phyloP scores from a whole-genome alignment of 2,888 invertebrate genomes.

The Cephalotes varians region DNA sequence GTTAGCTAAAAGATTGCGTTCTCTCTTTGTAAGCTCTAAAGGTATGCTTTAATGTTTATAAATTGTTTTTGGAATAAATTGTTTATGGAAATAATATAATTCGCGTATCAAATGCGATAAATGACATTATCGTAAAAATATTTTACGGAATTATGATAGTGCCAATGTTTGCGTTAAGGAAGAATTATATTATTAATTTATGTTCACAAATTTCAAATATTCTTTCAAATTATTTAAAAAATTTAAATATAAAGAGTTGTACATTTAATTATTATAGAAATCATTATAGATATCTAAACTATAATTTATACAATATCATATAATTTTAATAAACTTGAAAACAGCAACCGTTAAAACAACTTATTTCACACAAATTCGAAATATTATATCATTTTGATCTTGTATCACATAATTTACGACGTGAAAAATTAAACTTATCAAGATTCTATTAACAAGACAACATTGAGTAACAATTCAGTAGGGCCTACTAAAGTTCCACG shows the following conservation, averaged over 20 bases:
- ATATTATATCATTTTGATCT: neutral
- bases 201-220: neutral
- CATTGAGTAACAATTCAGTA: constrained; percentile 28
- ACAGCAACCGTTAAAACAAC: neutral
- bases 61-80: no score
- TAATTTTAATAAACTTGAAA: neutral
- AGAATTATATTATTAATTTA: neutral
- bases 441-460: neutral
- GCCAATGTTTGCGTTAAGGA: no score
- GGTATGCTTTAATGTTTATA: neutral
- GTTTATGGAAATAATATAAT: neutral
- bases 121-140: neutral
- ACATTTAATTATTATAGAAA: neutral
- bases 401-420: neutral
- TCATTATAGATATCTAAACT: neutral
- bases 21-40: constrained; percentile 6
- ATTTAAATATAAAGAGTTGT: neutral
- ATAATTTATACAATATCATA: neutral
- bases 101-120: neutral
- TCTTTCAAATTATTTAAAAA: neutral
- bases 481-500: constrained; percentile 2
- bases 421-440: neutral
- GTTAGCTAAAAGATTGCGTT: constrained; percentile 36
- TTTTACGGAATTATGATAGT: neutral
- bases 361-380: neutral